Percentiles rank a stretch among this genome's conserved stretches.
phyloP scores from a whole-genome alignment of 2,888 invertebrate genomes.

The Andrena trimmerana region DNA sequence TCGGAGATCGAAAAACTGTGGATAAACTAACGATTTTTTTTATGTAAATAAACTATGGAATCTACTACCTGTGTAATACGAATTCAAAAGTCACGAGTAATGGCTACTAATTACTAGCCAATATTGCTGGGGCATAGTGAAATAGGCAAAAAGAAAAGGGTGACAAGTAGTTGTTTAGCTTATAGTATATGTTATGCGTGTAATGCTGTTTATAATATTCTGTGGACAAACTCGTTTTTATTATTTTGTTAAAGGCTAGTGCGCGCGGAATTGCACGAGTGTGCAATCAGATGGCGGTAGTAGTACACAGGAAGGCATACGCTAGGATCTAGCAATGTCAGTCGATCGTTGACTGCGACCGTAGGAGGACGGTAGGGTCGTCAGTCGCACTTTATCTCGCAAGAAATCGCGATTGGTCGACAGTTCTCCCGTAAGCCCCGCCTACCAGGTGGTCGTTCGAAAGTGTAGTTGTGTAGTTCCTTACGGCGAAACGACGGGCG shows the following conservation, averaged over 20 bases:
- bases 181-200: background rate
- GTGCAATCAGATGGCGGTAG: conserved; percentile 56
- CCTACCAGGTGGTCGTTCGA: conserved; percentile 83
- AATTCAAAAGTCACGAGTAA: background rate
- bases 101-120: background rate
- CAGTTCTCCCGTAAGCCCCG: conserved; percentile 75
- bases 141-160: background rate
- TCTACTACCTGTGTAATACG: background rate
- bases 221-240: background rate
- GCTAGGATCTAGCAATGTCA: conserved; percentile 21
- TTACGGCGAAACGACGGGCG: conserved; percentile 79
- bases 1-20: background rate
- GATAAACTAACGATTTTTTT: background rate
- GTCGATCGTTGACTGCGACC: conserved; percentile 67
- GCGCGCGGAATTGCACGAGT: background rate
- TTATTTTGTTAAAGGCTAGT: background rate
- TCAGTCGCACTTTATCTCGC: conserved; percentile 47
- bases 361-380: conserved; percentile 65
- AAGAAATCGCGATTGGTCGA: conserved; percentile 62
- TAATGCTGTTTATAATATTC: background rate
- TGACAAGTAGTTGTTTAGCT: background rate
- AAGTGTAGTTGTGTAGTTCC: conserved; percentile 83
- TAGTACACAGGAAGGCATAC: conserved; percentile 11
- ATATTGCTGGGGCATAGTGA: background rate
- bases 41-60: background rate